These are phyloP conservation scores for Psophia crepitans DNA, from an alignment of 2,113 vertebrate species.

Conservation along the genomic window DNA sequence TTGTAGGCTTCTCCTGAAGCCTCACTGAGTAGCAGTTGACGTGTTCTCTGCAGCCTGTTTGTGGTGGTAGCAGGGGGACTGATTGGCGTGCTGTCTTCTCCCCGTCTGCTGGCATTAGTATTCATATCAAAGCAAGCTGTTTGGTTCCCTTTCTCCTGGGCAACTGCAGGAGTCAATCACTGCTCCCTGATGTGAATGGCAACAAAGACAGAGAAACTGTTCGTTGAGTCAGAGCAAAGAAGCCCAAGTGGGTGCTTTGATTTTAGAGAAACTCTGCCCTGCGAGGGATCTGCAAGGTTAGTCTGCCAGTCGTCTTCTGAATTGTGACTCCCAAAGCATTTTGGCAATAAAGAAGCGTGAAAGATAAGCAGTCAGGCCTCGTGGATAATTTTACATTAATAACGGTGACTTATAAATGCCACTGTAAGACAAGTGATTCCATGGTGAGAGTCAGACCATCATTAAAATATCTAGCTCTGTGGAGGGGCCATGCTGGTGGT, in stretches of 20 bases:
- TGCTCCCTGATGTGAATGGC: neutral
- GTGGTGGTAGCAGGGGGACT: neutral
- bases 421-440: neutral
- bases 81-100: neutral
- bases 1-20: neutral
- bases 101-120: neutral
- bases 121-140: neutral
- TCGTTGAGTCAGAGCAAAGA: conserved; percentile 22
- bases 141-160: conserved; percentile 21
- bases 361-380: conserved; percentile 1
- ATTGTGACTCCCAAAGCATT: neutral
- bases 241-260: conserved; percentile 13
- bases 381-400: conserved; percentile 48
- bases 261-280: conserved; percentile 1
- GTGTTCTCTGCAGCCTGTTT: neutral
- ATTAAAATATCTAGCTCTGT: conserved; percentile 16
- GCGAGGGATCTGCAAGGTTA: neutral
- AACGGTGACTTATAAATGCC: conserved; percentile 26
- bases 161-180: conserved; percentile 41
- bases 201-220: neutral
- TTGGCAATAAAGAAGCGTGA: neutral
- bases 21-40: neutral
- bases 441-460: neutral
- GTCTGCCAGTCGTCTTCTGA: neutral
- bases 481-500: conserved; percentile 4